These are phyloP conservation scores for Lucinisca nassula DNA, from an alignment of 2,888 invertebrate species.

Conservation along the genomic window DNA sequence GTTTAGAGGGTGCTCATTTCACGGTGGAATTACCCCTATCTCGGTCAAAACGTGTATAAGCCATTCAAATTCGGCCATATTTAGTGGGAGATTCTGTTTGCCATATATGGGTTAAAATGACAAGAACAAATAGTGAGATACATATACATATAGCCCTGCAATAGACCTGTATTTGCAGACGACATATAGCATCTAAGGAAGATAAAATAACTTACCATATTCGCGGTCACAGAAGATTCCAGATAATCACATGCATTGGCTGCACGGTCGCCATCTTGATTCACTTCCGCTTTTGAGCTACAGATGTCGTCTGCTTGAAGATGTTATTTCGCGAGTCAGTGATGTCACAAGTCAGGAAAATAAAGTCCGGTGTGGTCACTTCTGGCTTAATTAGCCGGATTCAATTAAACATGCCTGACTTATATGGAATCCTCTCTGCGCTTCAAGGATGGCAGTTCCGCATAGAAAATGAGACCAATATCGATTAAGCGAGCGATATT, in stretches of 20 bases:
- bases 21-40: too few relatives aligned
- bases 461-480: conserved; percentile 56
- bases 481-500: conserved; percentile 27
- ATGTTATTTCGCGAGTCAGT: neutral
- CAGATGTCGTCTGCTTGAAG: neutral
- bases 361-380: neutral
- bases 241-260: neutral
- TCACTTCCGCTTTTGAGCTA: neutral
- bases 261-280: conserved; percentile 3
- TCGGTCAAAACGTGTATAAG: too few relatives aligned
- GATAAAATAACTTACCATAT: neutral
- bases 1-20: too few relatives aligned
- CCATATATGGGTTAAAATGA: too few relatives aligned
- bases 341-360: neutral
- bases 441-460: conserved; percentile 34
- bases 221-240: neutral
- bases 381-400: neutral
- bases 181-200: neutral
- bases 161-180: too few relatives aligned
- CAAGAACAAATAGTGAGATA: too few relatives aligned
- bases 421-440: neutral
- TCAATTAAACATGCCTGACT: conserved; percentile 8
- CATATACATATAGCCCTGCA: too few relatives aligned
- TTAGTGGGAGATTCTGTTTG: too few relatives aligned
- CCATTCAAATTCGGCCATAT: too few relatives aligned